Conservation (phyloP, 2,797 vertebrate genomes). For the Gymnoscopelus microlampas region DNA sequence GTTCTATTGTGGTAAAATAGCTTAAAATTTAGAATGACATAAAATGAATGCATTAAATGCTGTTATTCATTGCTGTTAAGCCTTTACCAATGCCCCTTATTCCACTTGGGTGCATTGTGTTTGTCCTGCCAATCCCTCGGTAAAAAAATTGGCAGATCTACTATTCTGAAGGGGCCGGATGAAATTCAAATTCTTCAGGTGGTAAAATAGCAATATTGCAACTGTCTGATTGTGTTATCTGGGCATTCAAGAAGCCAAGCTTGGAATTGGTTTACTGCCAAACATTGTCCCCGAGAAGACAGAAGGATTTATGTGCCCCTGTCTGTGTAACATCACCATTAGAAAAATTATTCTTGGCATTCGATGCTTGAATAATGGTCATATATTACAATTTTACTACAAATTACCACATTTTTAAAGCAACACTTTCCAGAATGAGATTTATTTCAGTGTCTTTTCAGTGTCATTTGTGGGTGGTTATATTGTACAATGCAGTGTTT, state of each 20-base stretch:
- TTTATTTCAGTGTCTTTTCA: conserved; percentile 61
- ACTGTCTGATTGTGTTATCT: conserved; percentile 82
- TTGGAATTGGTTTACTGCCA: conserved; percentile 83
- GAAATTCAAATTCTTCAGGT: conserved; percentile 82
- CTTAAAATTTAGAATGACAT: neutral
- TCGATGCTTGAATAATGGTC: conserved; percentile 80
- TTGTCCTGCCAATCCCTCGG: conserved; percentile 72
- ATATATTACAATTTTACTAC: conserved; percentile 79
- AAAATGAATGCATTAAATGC: conserved; percentile 47
- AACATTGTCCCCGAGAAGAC: conserved; percentile 77
- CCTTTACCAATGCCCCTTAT: conserved; percentile 60
- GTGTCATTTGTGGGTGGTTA: conserved; percentile 34
- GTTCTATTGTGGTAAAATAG: conserved; percentile 67
- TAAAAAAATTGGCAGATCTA: conserved; percentile 69
- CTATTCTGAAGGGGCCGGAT: conserved; percentile 74
- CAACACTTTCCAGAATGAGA: conserved; percentile 73
- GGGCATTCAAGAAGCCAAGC: conserved; percentile 78
- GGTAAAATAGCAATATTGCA: conserved; percentile 81
- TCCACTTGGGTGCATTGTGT: conserved; percentile 67
- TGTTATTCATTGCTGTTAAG: conserved; percentile 68
- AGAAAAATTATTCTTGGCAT: conserved; percentile 81
- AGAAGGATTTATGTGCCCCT: conserved; percentile 84
- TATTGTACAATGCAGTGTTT: conserved; percentile 17
- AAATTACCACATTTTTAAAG: conserved; percentile 72
- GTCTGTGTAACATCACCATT: conserved; percentile 81